phyloP scores from a whole-genome alignment of 2,888 invertebrate species.

The Anthrax anthrax region DNA sequence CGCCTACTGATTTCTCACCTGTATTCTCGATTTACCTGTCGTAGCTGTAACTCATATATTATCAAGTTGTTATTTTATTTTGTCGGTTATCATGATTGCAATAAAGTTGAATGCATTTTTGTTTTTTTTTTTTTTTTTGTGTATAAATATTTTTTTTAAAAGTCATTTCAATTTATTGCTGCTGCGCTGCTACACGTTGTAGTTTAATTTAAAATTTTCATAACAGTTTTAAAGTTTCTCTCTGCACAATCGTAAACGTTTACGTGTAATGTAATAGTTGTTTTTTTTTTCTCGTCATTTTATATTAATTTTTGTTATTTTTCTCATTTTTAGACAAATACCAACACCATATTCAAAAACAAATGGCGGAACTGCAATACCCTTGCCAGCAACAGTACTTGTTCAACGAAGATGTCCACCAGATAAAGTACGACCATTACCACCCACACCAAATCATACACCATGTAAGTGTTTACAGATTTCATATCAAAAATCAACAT shows the following conservation, averaged over 20 bases:
- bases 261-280: too few species aligned
- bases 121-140: too few species aligned
- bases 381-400: slow-evolving; percentile 62
- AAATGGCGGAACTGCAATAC: slow-evolving; percentile 57
- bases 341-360: slow-evolving; percentile 45
- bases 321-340: slow-evolving; percentile 45
- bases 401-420: slow-evolving; percentile 63
- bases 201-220: too few species aligned
- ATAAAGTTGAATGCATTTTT: too few species aligned
- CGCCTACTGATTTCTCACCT: not conserved
- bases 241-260: too few species aligned
- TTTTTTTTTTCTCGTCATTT: too few species aligned
- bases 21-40: not conserved
- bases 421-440: slow-evolving; percentile 62
- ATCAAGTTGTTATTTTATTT: not conserved
- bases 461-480: slow-evolving; percentile 33
- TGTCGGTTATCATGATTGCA: not conserved
- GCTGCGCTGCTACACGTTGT: too few species aligned
- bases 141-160: too few species aligned
- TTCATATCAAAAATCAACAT: too few species aligned
- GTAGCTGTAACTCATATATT: not conserved
- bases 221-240: too few species aligned
- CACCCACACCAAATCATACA: slow-evolving; percentile 46
- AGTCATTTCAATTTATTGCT: too few species aligned
- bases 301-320: not conserved